phyloP scores from a whole-genome alignment of 2,797 vertebrate species.

The Mus caroli region DNA sequence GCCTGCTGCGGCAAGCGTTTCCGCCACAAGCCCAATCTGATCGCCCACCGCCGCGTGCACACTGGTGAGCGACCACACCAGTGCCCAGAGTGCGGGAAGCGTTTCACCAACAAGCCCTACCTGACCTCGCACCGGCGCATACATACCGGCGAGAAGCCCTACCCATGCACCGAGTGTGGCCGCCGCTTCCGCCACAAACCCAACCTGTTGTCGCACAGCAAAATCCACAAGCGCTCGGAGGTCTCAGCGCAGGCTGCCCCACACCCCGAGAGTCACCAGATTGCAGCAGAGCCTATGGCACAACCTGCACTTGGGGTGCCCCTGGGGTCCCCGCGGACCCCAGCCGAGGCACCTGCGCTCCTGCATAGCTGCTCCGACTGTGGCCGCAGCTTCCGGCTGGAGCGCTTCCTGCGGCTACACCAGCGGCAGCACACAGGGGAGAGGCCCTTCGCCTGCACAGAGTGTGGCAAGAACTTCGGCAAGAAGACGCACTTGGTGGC shows the following conservation, averaged over 20 bases:
- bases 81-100: conserved; percentile 86
- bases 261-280: neutral
- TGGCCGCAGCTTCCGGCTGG: conserved; percentile 76
- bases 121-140: conserved; percentile 87
- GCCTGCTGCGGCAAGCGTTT: conserved; percentile 90
- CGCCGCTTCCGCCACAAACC: conserved; percentile 86
- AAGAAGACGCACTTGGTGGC: conserved; percentile 93
- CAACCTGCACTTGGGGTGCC: neutral
- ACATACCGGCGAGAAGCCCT: conserved; percentile 84
- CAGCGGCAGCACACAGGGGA: conserved; percentile 91
- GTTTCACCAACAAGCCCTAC: conserved; percentile 89
- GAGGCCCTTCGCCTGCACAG: conserved; percentile 90
- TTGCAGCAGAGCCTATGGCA: neutral
- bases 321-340: neutral
- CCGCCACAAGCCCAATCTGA: conserved; percentile 91
- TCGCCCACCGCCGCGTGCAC: conserved; percentile 90
- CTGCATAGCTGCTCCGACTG: conserved; percentile 69
- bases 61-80: conserved; percentile 87
- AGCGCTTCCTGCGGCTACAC: conserved; percentile 87
- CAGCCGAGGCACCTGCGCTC: neutral
- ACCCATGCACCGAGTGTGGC: conserved; percentile 83
- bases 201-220: conserved; percentile 85
- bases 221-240: conserved; percentile 83
- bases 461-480: conserved; percentile 93
- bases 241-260: neutral